Evolutionary conservation across 2,113 vertebrate species (phyloP), one percentile per base, ranked within the genome.

Genomic region (Cyphomyrus discorhynchus): DNA sequence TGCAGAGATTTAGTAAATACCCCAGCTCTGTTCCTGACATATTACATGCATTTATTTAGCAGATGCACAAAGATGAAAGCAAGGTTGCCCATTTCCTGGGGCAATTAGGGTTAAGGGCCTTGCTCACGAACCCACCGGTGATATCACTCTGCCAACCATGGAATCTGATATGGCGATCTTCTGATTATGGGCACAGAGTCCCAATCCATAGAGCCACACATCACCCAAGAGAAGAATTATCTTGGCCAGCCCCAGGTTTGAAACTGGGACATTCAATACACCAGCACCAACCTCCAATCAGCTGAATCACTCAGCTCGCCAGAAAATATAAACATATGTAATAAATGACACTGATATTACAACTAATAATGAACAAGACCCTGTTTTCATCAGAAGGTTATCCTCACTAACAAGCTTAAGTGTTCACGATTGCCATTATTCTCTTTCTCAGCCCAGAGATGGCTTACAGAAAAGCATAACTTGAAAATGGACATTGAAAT

Each of bases 401-500:
- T 6, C 15, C 74, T 5, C 19, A 19, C 35, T 80, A 42, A 42
- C 74, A 80, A 15, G 35, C 39, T 42, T 42, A 42, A 42, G 39
- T 42, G 39, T 3, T 17, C 74, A 80, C 6, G 13, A 80, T 80
- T 80, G 35, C 11, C 70, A 19, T 77, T 42, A 35, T 77, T 39
- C 13, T 19, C 15, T 35, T 17, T 19, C 74, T 19, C 35, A 42
- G 39, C 9, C 21, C 19, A n/a, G 83, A 11, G 11, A 31, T 0
- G 35, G 11, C 46, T 46, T 27, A 66, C 13, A 84, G 13, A 82
- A 42, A 88, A 88, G 49, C 19, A n/a, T 5, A 10, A 24, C 82
- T 84, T 84, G 82, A 19, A 84, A 84, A 84, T 24, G 19, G 19
- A 84, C 82, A 47, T n/a, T 84, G 82, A 47, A 84, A 84, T 84